These are phyloP conservation scores for Bufo gargarizans DNA, from an alignment of 2,113 vertebrate genomes.

Conservation along the genomic window DNA sequence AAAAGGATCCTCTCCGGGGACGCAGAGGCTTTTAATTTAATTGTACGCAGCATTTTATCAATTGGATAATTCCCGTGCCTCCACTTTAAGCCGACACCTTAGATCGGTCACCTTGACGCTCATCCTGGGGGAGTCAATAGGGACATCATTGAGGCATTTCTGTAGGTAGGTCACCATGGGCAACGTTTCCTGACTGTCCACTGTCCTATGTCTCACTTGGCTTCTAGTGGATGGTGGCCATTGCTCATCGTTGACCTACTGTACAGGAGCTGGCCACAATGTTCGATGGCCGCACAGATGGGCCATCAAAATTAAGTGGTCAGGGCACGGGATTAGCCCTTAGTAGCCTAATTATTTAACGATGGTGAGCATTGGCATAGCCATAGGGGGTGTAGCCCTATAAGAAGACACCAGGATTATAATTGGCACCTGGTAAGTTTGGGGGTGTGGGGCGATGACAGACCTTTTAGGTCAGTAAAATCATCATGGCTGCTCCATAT, in stretches of 20 bases:
- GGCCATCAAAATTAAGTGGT: too few relatives aligned
- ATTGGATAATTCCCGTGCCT: conserved; percentile 13
- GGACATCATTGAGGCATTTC: neutral
- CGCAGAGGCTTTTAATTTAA: conserved; percentile 25
- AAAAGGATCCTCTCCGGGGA: conserved; percentile 14
- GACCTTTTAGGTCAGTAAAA: too few relatives aligned
- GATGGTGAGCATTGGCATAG: too few relatives aligned
- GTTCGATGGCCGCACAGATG: neutral
- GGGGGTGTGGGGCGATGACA: neutral
- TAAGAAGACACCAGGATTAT: neutral
- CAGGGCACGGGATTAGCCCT: too few relatives aligned
- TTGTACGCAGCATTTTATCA: conserved; percentile 8
- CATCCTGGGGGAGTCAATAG: neutral
- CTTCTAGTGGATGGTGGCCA: neutral
- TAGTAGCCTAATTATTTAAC: too few relatives aligned
- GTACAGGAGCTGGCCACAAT: neutral
- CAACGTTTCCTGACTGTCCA: neutral
- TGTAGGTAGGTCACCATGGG: neutral
- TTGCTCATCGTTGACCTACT: too few relatives aligned
- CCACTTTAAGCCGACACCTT: conserved; percentile 13
- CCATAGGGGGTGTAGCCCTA: too few relatives aligned
- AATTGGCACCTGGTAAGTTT: neutral
- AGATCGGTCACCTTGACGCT: conserved; percentile 15
- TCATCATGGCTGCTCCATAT: too few relatives aligned
- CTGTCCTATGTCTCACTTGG: neutral